Base-by-base conservation (phyloP, 37 sponge, comb jelly and placozoan species). In the Theonella swinhoei region DNA sequence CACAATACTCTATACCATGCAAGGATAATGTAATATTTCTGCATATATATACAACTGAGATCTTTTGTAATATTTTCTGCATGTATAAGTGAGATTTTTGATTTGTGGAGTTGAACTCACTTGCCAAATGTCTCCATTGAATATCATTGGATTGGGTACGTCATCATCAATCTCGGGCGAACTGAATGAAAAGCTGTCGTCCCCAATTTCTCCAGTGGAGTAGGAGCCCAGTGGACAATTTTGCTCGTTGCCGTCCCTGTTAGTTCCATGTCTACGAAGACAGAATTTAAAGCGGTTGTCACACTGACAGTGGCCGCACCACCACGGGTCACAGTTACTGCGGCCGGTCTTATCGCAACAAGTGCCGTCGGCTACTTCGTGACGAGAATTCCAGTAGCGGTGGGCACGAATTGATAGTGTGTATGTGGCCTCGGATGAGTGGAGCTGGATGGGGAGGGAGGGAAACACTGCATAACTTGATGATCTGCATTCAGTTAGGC, bases 81-180 rank as follows among this genome's bases (percentile, higher is more conserved):
- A n/a, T n/a, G n/a, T n/a, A n/a, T n/a, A n/a, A n/a, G n/a, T n/a
- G n/a, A n/a, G n/a, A n/a, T n/a, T n/a, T n/a, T n/a, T n/a, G n/a
- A n/a, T n/a, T n/a, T n/a, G n/a, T n/a, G n/a, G n/a, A n/a, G n/a
- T n/a, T n/a, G n/a, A n/a, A n/a, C 84, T 83, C 43, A 83, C 84
- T 1, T 54, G 42, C 84, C 84, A 83, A 8, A 75, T 41, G 74
- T 65, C 64, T 1, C 84, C 84, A 43, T 47, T 74, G 70, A 88
- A 88, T 8, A 30, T 68, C 88, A 88, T 80, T 29, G 88, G 88
- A 68, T 88, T 88, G 40, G 88, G 61, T 4, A 88, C 76, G 9
- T 82, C 88, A 58, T 62, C 67, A 32, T 62, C 69, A n/a, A 88
- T 67, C 4, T 29, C 5, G 33, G 75, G 38, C 0, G 58, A 65